Conservation (phyloP, 2,797 vertebrate species). For the Syngnathus rostellatus region DNA sequence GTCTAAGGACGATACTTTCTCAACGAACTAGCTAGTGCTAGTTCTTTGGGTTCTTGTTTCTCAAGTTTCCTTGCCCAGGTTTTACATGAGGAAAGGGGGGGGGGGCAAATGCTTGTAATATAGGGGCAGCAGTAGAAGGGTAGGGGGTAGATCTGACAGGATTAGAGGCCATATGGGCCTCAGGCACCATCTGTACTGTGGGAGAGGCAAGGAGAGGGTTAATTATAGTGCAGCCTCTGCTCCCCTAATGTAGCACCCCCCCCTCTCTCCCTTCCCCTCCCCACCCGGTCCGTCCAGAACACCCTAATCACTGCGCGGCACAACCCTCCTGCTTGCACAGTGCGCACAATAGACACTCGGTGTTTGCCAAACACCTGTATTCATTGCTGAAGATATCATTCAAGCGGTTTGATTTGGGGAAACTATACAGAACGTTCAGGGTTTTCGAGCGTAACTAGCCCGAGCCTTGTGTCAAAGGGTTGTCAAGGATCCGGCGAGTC, state of each 20-base stretch:
- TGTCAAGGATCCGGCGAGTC: slow-evolving; percentile 50
- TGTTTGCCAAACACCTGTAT: slow-evolving; percentile 46
- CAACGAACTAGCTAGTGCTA: background rate
- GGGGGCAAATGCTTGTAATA: slow-evolving; percentile 28
- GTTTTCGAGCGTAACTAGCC: background rate
- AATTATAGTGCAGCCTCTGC: slow-evolving; percentile 76
- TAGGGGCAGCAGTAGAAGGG: slow-evolving; percentile 36
- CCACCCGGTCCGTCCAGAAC: slow-evolving; percentile 59
- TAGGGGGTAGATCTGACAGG: slow-evolving; percentile 67
- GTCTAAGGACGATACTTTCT: background rate
- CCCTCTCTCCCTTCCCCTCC: slow-evolving; percentile 21
- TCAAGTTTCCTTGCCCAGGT: slow-evolving; percentile 25
- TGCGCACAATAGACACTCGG: slow-evolving; percentile 1
- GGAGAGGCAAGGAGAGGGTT: slow-evolving; percentile 76
- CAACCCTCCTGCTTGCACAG: slow-evolving; percentile 16
- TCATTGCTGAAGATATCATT: slow-evolving; percentile 33
- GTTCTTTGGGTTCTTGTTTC: background rate
- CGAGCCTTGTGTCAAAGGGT: slow-evolving; percentile 30
- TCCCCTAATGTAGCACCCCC: slow-evolving; percentile 54
- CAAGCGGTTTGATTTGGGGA: background rate
- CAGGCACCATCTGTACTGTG: slow-evolving; percentile 79
- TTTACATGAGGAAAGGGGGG: slow-evolving; percentile 46
- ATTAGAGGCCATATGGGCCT: slow-evolving; percentile 81
- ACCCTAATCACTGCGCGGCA: slow-evolving; percentile 68
- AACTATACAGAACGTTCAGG: background rate